Evolutionary conservation across 2,888 invertebrate species (phyloP).

Genomic region (Drosophila infuscata): DNA sequence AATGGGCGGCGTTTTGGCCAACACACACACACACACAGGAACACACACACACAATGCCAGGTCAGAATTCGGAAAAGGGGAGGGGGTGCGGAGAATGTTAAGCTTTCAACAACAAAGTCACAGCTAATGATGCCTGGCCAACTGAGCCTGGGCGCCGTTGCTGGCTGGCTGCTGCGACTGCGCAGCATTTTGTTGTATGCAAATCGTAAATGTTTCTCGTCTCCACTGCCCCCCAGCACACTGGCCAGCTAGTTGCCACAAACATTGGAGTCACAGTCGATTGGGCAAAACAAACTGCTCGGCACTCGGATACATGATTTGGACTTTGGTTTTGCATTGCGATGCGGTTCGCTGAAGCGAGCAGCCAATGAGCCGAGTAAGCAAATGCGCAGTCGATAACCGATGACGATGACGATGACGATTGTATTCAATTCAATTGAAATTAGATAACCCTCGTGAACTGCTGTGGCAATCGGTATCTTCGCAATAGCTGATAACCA

Average conservation of each 20-base stretch:
- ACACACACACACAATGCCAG: slow-evolving; percentile 16
- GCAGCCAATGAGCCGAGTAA: slow-evolving; percentile 62
- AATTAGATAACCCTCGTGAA: not conserved
- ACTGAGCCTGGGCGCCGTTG: slow-evolving; percentile 20
- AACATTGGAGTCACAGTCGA: slow-evolving; percentile 67
- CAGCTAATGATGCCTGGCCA: slow-evolving; percentile 63
- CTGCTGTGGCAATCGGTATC: not conserved
- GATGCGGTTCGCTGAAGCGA: slow-evolving; percentile 62
- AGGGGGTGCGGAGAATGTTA: not conserved
- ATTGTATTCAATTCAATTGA: slow-evolving; percentile 12
- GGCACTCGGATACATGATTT: slow-evolving; percentile 58
- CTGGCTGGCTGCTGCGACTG: slow-evolving; percentile 34
- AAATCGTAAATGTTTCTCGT: slow-evolving; percentile 45
- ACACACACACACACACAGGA: slow-evolving; percentile 15
- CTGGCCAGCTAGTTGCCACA: not conserved
- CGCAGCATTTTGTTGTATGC: slow-evolving; percentile 57
- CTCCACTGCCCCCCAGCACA: not conserved
- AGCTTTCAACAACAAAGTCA: slow-evolving; percentile 44
- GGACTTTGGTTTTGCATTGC: slow-evolving; percentile 27
- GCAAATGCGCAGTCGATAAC: slow-evolving; percentile 58
- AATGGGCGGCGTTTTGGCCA: slow-evolving; percentile 75
- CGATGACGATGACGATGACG: slow-evolving; percentile 34
- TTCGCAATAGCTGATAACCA: not conserved
- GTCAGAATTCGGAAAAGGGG: not conserved
- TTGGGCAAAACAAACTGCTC: slow-evolving; percentile 69